Percentiles rank a stretch among this genome's conserved stretches.
These are phyloP conservation scores for Pollenia griseotomentosa DNA, from an alignment of 2,888 invertebrate genomes.

Conservation along the genomic window DNA sequence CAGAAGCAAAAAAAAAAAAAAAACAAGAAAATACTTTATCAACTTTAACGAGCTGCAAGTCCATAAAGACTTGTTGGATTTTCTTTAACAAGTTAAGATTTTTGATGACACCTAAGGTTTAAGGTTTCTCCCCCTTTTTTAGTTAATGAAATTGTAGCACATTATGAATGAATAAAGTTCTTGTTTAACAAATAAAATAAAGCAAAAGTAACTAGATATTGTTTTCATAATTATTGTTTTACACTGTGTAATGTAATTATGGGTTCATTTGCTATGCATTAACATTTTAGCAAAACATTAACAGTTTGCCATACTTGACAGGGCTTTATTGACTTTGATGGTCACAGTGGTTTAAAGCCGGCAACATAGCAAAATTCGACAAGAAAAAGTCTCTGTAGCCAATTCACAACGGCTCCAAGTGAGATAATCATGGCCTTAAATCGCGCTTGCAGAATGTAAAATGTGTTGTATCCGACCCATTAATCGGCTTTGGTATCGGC, in stretches of 20 bases:
- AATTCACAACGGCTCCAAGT: too few relatives aligned
- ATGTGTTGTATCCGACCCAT: too few relatives aligned
- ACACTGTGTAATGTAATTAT: conserved; percentile 1
- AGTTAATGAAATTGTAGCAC: conserved; percentile 65
- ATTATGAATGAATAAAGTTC: conserved; percentile 49
- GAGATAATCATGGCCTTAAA: too few relatives aligned
- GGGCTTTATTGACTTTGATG: too few relatives aligned
- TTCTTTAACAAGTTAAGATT: conserved; percentile 75
- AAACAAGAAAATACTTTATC: conserved; percentile 42
- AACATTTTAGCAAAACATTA: too few relatives aligned
- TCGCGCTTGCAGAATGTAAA: too few relatives aligned
- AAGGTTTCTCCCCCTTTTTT: conserved; percentile 54
- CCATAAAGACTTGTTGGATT: conserved; percentile 24
- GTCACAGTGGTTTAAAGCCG: too few relatives aligned
- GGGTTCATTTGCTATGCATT: neutral
- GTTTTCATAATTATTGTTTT: neutral
- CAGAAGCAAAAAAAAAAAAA: conserved; percentile 15
- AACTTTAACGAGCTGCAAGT: conserved; percentile 36
- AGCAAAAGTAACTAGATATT: conserved; percentile 26
- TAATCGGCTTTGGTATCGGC: too few relatives aligned
- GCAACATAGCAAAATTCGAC: too few relatives aligned
- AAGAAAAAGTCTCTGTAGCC: too few relatives aligned
- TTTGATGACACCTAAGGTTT: conserved; percentile 74
- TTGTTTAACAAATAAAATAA: conserved; percentile 16
- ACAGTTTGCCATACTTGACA: too few relatives aligned